Evolutionary conservation across 2,888 invertebrate genomes (phyloP).

Genomic region (Lagria hirta): DNA sequence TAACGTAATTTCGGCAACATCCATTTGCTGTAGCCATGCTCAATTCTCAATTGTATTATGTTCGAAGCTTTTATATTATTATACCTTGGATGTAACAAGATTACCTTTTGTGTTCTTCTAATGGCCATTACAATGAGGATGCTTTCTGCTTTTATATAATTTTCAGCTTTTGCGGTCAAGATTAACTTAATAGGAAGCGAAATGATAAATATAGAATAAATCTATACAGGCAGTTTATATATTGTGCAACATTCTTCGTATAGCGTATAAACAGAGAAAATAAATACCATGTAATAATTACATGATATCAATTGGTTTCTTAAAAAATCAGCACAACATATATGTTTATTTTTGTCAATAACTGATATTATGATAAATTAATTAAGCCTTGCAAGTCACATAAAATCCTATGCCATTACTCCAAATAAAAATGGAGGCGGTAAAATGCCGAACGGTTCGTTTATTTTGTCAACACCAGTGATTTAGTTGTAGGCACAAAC

Average conservation of each 20-base stretch:
- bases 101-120: constrained; percentile 40
- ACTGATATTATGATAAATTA: too few species aligned
- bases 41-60: constrained; percentile 38
- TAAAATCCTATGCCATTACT: too few species aligned
- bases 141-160: constrained; percentile 38
- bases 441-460: constrained; percentile 38
- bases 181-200: constrained; percentile 34
- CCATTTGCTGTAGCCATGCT: constrained; percentile 39
- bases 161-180: constrained; percentile 42
- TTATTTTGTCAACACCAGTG: constrained; percentile 44
- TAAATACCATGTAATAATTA: too few species aligned
- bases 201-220: too few species aligned
- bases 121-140: constrained; percentile 37
- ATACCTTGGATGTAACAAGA: constrained; percentile 42
- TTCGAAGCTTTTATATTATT: constrained; percentile 38
- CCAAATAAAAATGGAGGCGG: too few species aligned
- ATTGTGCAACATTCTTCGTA: too few species aligned
- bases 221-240: too few species aligned
- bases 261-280: too few species aligned
- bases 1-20: constrained; percentile 42
- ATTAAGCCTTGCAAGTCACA: too few species aligned
- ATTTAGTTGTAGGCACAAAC: constrained; percentile 37
- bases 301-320: too few species aligned
- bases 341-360: too few species aligned
- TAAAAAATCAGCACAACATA: too few species aligned